Conservation (phyloP, 2,113 vertebrate genomes). For the Empidonax alnorum region DNA sequence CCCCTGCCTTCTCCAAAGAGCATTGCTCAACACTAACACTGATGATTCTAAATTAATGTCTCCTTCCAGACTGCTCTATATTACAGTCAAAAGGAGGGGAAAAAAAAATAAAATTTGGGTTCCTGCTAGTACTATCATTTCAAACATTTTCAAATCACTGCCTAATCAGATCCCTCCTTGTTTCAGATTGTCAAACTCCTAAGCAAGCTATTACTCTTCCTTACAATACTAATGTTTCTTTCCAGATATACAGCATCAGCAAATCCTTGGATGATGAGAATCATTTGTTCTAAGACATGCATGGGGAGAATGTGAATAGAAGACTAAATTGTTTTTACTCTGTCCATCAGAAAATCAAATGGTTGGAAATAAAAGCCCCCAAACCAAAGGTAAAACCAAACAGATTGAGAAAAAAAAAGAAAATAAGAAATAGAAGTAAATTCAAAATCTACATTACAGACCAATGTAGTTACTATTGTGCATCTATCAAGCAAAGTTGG, state of each 20-base stretch:
- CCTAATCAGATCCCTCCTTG: slow-evolving; percentile 20
- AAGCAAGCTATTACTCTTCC: slow-evolving; percentile 50
- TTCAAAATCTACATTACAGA: not conserved
- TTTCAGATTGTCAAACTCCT: slow-evolving; percentile 37
- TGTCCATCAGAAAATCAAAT: not conserved
- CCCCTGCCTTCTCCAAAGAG: not conserved
- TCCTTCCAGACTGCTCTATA: not conserved
- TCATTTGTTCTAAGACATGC: slow-evolving; percentile 20
- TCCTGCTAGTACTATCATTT: not conserved
- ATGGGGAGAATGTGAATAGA: not conserved
- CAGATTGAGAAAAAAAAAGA: not conserved
- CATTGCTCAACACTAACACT: not conserved
- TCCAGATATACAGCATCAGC: slow-evolving; percentile 29
- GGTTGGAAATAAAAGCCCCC: not conserved
- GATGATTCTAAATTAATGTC: not conserved
- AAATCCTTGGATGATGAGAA: slow-evolving; percentile 26
- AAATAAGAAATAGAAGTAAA: not conserved
- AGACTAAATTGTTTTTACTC: not conserved
- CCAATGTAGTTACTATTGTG: not conserved
- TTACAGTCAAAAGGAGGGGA: not conserved
- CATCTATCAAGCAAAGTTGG: not conserved
- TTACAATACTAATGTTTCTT: slow-evolving; percentile 22
- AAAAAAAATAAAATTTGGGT: not conserved
- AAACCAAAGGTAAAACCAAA: not conserved
- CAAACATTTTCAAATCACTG: slow-evolving; percentile 15